Evolutionary conservation across 2,113 vertebrate genomes (phyloP).

Genomic region (Odocoileus virginianus): DNA sequence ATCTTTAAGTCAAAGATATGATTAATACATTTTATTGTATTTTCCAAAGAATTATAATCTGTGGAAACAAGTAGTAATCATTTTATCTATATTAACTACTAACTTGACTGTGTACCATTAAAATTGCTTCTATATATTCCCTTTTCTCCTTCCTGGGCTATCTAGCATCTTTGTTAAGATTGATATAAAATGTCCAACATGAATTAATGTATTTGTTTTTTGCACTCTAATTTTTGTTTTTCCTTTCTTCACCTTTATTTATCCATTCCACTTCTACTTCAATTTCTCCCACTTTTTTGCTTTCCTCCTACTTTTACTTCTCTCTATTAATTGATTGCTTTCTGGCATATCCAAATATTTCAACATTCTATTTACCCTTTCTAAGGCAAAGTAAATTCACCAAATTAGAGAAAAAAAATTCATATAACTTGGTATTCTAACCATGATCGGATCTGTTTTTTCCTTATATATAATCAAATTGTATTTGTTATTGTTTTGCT

Average conservation of each 20-base stretch:
- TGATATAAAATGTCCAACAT: not conserved
- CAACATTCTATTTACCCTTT: not conserved
- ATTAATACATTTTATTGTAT: not conserved
- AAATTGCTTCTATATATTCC: not conserved
- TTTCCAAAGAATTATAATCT: not conserved
- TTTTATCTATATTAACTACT: not conserved
- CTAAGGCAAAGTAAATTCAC: not conserved
- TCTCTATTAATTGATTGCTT: not conserved
- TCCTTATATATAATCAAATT: not conserved
- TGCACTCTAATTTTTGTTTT: not conserved
- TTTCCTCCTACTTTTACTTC: not conserved
- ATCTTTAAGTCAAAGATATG: not conserved
- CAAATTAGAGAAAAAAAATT: not conserved
- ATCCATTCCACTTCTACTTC: not conserved
- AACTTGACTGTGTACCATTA: not conserved
- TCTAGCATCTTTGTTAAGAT: not conserved
- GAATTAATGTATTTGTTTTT: not conserved
- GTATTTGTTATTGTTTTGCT: not conserved
- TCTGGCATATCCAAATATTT: not conserved
- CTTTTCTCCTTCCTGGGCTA: not conserved
- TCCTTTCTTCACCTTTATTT: not conserved
- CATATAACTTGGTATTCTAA: not conserved
- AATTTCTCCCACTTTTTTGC: not conserved
- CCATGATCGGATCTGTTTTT: not conserved
- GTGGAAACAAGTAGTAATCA: not conserved